Evolutionary conservation across 2,113 vertebrate genomes (phyloP), one percentile per base, ranked within the genome.

Genomic region (Campylorhamphus procurvoides): DNA sequence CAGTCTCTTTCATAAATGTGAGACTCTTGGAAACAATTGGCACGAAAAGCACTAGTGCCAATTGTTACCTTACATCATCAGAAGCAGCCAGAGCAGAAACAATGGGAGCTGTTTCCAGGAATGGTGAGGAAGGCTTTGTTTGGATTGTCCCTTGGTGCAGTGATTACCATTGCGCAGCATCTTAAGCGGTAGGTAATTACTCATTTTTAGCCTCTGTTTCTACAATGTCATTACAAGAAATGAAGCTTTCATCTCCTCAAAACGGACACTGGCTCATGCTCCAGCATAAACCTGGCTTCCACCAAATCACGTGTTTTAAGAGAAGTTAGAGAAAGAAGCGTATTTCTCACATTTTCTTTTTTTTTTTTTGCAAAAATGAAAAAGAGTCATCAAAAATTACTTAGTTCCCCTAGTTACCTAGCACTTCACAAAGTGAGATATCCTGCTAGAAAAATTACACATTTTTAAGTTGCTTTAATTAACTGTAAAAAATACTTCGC

Each of bases 121-220:
- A 60, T 15, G 39, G 27, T 60, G 88, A 94, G 92, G 93, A 95
- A 92, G 74, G 17, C 66, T 93, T 84, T 94, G 86, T 94, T 95
- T 95, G 62, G 56, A 84, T 87, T 92, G 64, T 72, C 64, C 60
- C 47, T 63, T 28, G 47, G 16, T 63, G 72, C 44, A 75, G 49
- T 11, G 33, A 78, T 85, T 92, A 76, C 39, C 46, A 42, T 5
- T 28, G 56, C 1, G 4, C 10, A 91, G 49, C 73, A 81, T 44
- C 40, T 55, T 13, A 58, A 75, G 25, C 9, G 1, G 33, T 9
- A 66, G 59, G 90, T 52, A 73, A 94, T 89, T 68, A 60, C 12
- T 94, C 55, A 81, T 63, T 84, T 89, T 75, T 49, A 79, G 31
- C 37, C 31, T 87, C 44, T 66, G 49, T 63, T 62, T 46, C 44